phyloP scores from a whole-genome alignment of 2,888 invertebrate species.

The Dolomedes plantarius region DNA sequence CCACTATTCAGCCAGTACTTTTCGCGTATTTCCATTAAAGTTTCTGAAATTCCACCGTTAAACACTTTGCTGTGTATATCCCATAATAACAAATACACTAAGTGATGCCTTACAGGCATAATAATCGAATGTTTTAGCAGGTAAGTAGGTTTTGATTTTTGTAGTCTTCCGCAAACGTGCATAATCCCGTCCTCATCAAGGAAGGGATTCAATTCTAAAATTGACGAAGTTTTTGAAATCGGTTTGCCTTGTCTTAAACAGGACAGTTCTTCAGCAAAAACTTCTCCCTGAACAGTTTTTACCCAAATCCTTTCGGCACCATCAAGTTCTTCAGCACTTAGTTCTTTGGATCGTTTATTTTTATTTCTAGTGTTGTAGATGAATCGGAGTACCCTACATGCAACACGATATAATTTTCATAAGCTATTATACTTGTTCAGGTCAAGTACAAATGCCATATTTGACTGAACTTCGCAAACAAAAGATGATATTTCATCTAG shows the following conservation, averaged over 20 bases:
- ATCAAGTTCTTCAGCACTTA: background rate
- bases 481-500: background rate
- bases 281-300: background rate
- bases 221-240: background rate
- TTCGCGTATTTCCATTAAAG: background rate
- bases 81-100: background rate
- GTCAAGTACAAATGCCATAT: background rate
- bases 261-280: background rate
- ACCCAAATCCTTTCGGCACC: background rate
- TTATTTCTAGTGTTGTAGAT: background rate
- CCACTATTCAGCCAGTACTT: background rate
- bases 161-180: background rate
- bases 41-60: background rate
- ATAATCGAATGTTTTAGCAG: background rate
- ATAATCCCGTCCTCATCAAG: background rate
- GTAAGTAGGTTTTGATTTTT: background rate
- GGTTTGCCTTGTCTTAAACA: background rate
- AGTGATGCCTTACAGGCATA: background rate
- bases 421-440: background rate
- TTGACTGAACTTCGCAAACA: background rate
- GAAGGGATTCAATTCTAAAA: background rate
- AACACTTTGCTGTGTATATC: background rate
- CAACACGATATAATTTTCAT: background rate
- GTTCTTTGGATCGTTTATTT: background rate
- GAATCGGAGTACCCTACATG: too few species aligned